phyloP scores from a whole-genome alignment of 2,888 invertebrate species.

The Pelosia muscerda region DNA sequence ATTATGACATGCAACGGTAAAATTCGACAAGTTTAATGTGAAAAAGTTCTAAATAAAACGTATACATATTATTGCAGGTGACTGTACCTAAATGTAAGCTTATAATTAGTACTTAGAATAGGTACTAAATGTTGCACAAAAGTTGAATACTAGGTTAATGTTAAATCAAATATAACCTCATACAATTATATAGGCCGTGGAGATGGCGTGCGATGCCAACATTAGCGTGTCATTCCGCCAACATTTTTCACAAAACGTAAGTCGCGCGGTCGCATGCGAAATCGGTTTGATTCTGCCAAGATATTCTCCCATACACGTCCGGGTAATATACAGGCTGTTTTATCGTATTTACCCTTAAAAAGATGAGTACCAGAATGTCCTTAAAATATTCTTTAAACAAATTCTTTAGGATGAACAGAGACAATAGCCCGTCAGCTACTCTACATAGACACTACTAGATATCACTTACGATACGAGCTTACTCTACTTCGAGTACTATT shows the following conservation, averaged over 20 bases:
- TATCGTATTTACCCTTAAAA: neutral
- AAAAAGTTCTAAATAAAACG: too few species aligned
- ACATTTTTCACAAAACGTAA: constrained; percentile 74
- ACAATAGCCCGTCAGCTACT: neutral
- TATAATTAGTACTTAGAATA: neutral
- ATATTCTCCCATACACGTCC: constrained; percentile 65
- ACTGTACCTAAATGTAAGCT: too few species aligned
- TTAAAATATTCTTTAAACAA: too few species aligned
- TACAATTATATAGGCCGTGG: constrained; percentile 69
- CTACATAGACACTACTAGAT: too few species aligned
- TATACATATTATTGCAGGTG: too few species aligned
- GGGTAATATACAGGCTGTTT: constrained; percentile 49
- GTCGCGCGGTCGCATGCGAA: constrained; percentile 72
- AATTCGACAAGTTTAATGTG: too few species aligned
- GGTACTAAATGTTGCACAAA: neutral
- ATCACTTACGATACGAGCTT: too few species aligned
- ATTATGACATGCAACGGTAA: too few species aligned
- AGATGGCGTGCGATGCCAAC: constrained; percentile 65
- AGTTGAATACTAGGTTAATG: neutral
- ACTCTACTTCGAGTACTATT: too few species aligned
- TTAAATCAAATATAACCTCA: constrained; percentile 23
- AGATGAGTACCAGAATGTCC: neutral
- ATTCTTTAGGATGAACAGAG: too few species aligned
- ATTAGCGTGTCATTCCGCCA: constrained; percentile 73
- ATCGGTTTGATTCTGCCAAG: constrained; percentile 67